Conservation (phyloP, 2,113 vertebrate genomes). For the Platichthys stellatus region DNA sequence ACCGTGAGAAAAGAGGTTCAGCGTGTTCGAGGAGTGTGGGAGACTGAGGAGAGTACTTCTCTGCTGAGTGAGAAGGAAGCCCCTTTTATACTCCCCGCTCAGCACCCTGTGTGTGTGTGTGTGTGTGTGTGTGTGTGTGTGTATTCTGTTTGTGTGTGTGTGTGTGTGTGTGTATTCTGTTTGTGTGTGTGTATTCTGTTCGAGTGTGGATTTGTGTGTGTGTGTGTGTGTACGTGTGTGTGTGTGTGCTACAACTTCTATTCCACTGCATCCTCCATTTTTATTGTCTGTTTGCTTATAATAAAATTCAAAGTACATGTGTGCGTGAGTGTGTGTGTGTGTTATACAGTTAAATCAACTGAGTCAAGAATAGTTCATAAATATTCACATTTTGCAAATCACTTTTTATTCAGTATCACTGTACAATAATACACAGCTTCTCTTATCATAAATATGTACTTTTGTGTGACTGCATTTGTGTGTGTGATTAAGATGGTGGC, state of each 20-base stretch:
- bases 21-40: slow-evolving; percentile 56
- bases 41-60: slow-evolving; percentile 69
- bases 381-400: slow-evolving; percentile 1
- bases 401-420: not conserved
- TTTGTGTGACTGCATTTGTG: slow-evolving; percentile 9
- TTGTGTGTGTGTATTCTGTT: not conserved
- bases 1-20: slow-evolving; percentile 70
- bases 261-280: slow-evolving; percentile 16
- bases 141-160: slow-evolving; percentile 17
- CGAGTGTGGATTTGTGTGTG: slow-evolving; percentile 1
- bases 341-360: not conserved
- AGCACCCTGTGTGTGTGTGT: slow-evolving; percentile 43
- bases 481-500: not conserved
- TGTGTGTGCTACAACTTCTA: slow-evolving; percentile 23
- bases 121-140: slow-evolving; percentile 36
- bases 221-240: not conserved
- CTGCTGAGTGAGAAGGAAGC: slow-evolving; percentile 69
- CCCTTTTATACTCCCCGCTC: slow-evolving; percentile 79
- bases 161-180: not conserved
- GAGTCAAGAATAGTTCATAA: not conserved
- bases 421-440: not conserved
- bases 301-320: slow-evolving; percentile 27
- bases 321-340: slow-evolving; percentile 27
- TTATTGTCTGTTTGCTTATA: slow-evolving; percentile 60
- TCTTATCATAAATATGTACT: not conserved